Conservation (phyloP, 1,140 invertebrate genomes). For the Lepidostoma basale region DNA sequence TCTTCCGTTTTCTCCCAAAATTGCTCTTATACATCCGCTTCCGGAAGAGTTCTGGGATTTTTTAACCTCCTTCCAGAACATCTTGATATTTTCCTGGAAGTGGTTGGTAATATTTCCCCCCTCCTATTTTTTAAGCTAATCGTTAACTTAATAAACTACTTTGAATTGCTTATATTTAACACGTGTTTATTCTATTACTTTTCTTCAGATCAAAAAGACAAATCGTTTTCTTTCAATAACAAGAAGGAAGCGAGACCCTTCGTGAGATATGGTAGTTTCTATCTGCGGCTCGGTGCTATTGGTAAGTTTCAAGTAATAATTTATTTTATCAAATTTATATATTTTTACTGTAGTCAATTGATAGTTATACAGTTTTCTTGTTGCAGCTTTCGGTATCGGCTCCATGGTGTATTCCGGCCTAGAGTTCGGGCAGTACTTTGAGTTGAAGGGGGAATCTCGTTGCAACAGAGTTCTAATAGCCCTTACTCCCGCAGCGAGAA, state of each 20-base stretch:
- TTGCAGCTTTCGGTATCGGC: conserved; percentile 70
- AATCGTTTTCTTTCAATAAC: conserved; percentile 1
- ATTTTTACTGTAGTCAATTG: too few relatives aligned
- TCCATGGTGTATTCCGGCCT: conserved; percentile 76
- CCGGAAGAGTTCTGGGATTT: too few relatives aligned
- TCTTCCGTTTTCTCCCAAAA: too few relatives aligned
- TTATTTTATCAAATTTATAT: neutral
- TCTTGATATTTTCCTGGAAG: too few relatives aligned
- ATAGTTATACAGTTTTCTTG: neutral
- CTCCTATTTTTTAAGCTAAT: too few relatives aligned
- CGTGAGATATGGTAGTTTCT: conserved; percentile 74
- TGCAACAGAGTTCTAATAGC: conserved; percentile 66
- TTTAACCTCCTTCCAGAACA: too few relatives aligned
- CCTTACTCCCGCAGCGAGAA: conserved; percentile 65
- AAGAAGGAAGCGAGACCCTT: conserved; percentile 50
- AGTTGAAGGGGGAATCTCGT: conserved; percentile 55
- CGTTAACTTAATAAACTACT: neutral
- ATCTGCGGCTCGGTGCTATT: conserved; percentile 79
- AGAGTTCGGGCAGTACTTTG: conserved; percentile 73
- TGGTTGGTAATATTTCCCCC: too few relatives aligned
- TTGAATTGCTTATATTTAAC: too few relatives aligned
- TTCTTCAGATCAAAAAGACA: conserved; percentile 23
- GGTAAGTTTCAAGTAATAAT: conserved; percentile 51
- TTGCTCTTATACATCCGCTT: too few relatives aligned
- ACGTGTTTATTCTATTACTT: neutral